These are phyloP conservation scores for Agelas oroides DNA, from an alignment of 37 sponge, comb jelly and placozoan genomes.

Conservation along the genomic window DNA sequence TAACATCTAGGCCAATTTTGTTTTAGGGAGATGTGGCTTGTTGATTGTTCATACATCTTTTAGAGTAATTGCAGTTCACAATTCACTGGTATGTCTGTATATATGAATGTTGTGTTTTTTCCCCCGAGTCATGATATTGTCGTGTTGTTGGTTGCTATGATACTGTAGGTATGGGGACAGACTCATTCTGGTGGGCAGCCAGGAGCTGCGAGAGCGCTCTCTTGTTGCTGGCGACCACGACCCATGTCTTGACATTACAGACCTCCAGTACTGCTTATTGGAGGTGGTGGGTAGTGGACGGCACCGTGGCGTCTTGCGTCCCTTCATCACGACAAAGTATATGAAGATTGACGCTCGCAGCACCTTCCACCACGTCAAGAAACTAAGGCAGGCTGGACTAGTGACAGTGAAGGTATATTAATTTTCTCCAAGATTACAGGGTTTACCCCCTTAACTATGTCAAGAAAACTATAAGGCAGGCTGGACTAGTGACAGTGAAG, in stretches of 20 bases:
- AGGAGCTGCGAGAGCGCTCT: slow-evolving; percentile 43
- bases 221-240: slow-evolving; percentile 17
- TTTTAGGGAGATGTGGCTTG: too few species aligned
- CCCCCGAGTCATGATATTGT: too few species aligned
- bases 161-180: slow-evolving; percentile 52
- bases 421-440: neutral
- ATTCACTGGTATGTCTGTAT: too few species aligned
- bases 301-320: slow-evolving; percentile 40
- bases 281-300: slow-evolving; percentile 59
- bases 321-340: slow-evolving; percentile 43
- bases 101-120: too few species aligned
- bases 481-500: slow-evolving; percentile 25
- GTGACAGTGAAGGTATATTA: slow-evolving; percentile 36
- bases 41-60: too few species aligned
- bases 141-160: too few species aligned
- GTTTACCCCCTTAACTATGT: too few species aligned
- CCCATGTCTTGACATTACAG: slow-evolving; percentile 13
- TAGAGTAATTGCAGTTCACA: too few species aligned
- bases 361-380: slow-evolving; percentile 53
- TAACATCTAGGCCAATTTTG: too few species aligned
- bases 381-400: neutral
- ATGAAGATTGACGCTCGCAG: slow-evolving; percentile 69
- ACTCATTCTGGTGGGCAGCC: slow-evolving; percentile 69
- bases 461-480: too few species aligned
- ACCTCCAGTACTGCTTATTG: slow-evolving; percentile 57